Conservation (phyloP, 2,888 invertebrate genomes). For the Drosophila colorata region DNA sequence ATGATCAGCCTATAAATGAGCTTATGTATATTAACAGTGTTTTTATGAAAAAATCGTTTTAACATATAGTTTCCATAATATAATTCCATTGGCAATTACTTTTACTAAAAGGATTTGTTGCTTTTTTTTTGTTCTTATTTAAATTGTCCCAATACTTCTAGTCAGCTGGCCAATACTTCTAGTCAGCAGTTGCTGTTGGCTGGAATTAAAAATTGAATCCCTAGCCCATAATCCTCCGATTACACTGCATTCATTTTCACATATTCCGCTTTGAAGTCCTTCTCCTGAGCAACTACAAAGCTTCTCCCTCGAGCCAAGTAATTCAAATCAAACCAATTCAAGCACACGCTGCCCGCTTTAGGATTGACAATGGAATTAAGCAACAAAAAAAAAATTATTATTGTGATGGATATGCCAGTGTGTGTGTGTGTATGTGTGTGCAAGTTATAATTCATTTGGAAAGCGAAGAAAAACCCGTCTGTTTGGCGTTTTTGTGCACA, state of each 20-base stretch:
- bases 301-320: conserved; percentile 12
- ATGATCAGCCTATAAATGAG: too few relatives aligned
- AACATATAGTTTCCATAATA: too few relatives aligned
- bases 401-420: conserved; percentile 14
- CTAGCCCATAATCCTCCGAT: not conserved
- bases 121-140: too few relatives aligned
- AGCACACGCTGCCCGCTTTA: conserved; percentile 36
- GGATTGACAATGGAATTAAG: conserved; percentile 45
- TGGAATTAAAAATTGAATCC: not conserved
- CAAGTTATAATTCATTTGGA: conserved; percentile 57
- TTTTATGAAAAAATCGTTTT: too few relatives aligned
- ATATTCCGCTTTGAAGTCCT: conserved; percentile 1
- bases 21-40: too few relatives aligned
- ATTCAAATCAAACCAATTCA: conserved; percentile 25
- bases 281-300: conserved; percentile 15
- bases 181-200: not conserved
- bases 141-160: not conserved
- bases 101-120: too few relatives aligned
- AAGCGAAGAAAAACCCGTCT: conserved; percentile 24
- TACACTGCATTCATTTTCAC: not conserved
- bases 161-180: not conserved
- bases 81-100: too few relatives aligned
- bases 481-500: conserved; percentile 66
- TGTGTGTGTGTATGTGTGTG: conserved; percentile 7
- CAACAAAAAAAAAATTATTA: conserved; percentile 14